Evolutionary conservation across 2,797 vertebrate species (phyloP), one percentile per base, ranked within the genome.

Genomic region (Natrix natrix): DNA sequence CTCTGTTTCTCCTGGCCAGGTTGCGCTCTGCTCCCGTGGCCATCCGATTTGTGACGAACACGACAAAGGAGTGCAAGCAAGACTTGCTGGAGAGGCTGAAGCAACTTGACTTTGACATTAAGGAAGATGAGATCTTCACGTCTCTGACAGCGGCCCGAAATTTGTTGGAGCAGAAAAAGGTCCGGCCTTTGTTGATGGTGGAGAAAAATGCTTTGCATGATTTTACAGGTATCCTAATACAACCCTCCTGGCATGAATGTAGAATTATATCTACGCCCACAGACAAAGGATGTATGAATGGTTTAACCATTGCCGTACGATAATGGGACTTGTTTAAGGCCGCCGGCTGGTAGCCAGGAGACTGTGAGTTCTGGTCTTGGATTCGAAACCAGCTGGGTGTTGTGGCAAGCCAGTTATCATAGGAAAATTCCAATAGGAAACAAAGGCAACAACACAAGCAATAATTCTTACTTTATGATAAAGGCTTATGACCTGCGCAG

Each of bases 41-140:
- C 5, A 96, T 99, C 91, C 98, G 98, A 32, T 99, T 99, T 96
- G 99, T 99, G 93, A 99, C 99, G 8, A 99, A 99, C 96, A 99
- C 99, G 0, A 99, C 99, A 0, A 99, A 99, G 95, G 99, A 99
- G 94, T 99, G 98, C 96, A 99, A 99, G 96, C 97, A 96, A 94
- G 98, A 97, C 91, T 97, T 99, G 89, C 93, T 99, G 94, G 98
- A 98, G 92, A 97, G 98, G 91, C 96, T 99, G 95, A 97, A 94
- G 0, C 96, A 94, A 20, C 96, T 99, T 93, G 97, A 98, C 1
- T 99, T 99, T 94, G 97, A 99, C 95, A 97, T 99, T 13, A 96
- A 98, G 4, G 99, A 99, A 92, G 97, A 97, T 0, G 99, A 99
- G 97, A 99, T 99, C 96, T 99, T 99, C 96, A 99, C 99, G 0